Base-by-base conservation (phyloP, 1,140 invertebrate genomes). In the Diachasma alloeum region DNA sequence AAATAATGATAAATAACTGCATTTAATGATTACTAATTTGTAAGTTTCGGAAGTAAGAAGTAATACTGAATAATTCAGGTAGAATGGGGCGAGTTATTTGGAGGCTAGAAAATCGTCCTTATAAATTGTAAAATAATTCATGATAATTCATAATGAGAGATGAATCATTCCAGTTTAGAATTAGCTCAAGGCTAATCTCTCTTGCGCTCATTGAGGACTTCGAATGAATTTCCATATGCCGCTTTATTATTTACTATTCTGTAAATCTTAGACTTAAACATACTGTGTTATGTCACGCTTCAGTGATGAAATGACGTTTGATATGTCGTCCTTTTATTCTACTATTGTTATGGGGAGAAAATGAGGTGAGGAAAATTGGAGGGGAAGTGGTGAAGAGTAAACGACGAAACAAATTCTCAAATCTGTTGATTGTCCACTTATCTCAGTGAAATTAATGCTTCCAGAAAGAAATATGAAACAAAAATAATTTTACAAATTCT, bases 1-100 rank as follows among this genome's bases (percentile, higher is more conserved):
- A 53, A 75, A 74, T 67, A 69, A 70, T 67, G 2, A 53, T 63
- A 69, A 70, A 75, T n/a, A 53, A 71, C 42, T 71, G 74, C 69
- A 76, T 76, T 76, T 71, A 71, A 71, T 67, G 19, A 76, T 37
- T 75, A 69, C 24, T 75, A 69, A 68, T 70, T 70, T 37, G 13
- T 69, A 69, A 75, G 44, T 44, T 75, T 19, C 36, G 31, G 31
- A 11, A 42, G 31, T 68, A 67, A 66, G 73, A 36, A 24, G 44
- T 48, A 74, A 44, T 67, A 74, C 31, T 74, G 22, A 68, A 10
- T 42, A 74, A 67, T 68, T 74, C 73, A 67, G 39, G 11, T 19
- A 39, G 36, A 39, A 9, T n/a, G 17, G 26, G n/a, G 8, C 15
- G 31, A n/a, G 3, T 17, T 19, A 68, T 39, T 53, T 68, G 6